Conservation (phyloP, 2,888 invertebrate genomes). For the Acronicta leporina region DNA sequence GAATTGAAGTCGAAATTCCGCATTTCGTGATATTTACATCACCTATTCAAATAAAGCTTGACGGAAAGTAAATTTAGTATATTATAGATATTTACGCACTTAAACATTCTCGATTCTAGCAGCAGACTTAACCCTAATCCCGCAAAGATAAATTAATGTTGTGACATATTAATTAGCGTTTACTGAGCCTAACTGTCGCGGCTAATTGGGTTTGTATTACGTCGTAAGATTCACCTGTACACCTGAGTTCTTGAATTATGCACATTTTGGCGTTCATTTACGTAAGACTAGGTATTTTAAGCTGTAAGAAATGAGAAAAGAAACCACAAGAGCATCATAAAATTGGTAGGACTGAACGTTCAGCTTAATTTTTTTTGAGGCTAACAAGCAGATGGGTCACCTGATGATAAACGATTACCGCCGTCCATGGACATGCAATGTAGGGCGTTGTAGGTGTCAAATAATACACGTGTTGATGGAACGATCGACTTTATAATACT, state of each 20-base stretch:
- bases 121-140: conserved; percentile 38
- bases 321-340: too few relatives aligned
- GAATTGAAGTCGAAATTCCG: too few relatives aligned
- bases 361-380: too few relatives aligned
- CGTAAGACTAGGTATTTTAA: conserved; percentile 3
- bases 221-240: conserved; percentile 35
- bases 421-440: too few relatives aligned
- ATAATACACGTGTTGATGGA: too few relatives aligned
- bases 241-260: conserved; percentile 45
- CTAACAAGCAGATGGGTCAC: too few relatives aligned
- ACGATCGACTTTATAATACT: too few relatives aligned
- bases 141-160: conserved; percentile 54
- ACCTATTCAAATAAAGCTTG: neutral
- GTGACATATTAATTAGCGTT: conserved; percentile 66
- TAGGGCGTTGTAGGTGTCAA: too few relatives aligned
- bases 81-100: conserved; percentile 8
- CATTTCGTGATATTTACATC: neutral
- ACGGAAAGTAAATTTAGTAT: conserved; percentile 11
- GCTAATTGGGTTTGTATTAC: conserved; percentile 63
- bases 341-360: too few relatives aligned
- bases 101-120: conserved; percentile 21
- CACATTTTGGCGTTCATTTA: conserved; percentile 11
- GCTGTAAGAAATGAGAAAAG: neutral
- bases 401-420: too few relatives aligned
- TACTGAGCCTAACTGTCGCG: conserved; percentile 38